Percentiles rank a stretch among this genome's conserved stretches.
Evolutionary conservation across 37 sponge, comb jelly and placozoan genomes (phyloP).

Genomic region (Aplysina aerophoba): DNA sequence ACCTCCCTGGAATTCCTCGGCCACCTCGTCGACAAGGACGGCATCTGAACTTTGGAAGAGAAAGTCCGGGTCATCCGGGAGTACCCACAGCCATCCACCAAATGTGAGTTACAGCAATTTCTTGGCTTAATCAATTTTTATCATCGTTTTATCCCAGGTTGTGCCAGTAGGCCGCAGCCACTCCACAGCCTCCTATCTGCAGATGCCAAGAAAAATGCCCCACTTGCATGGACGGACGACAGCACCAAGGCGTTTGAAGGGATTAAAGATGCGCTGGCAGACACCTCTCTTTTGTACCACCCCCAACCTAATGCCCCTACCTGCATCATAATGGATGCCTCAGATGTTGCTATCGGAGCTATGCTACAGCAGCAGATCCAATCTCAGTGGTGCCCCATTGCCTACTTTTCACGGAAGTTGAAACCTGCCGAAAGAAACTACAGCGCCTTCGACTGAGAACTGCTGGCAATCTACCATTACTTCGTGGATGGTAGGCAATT

Average conservation of each 20-base stretch:
- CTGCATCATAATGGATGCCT: slow-evolving; percentile 64
- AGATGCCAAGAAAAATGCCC: too few relatives aligned
- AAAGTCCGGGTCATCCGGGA: slow-evolving; percentile 52
- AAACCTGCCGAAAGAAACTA: slow-evolving; percentile 35
- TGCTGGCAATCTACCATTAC: slow-evolving; percentile 38
- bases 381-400: slow-evolving; percentile 23
- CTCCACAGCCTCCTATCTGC: slow-evolving; percentile 25
- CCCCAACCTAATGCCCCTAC: slow-evolving; percentile 59
- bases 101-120: slow-evolving; percentile 36
- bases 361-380: slow-evolving; percentile 53
- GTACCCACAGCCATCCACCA: slow-evolving; percentile 57
- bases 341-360: slow-evolving; percentile 51
- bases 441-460: slow-evolving; percentile 55
- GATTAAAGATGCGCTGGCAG: slow-evolving; percentile 42
- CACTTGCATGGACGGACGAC: slow-evolving; percentile 41
- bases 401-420: slow-evolving; percentile 32
- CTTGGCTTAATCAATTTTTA: slow-evolving; percentile 53
- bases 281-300: slow-evolving; percentile 44
- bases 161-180: slow-evolving; percentile 41
- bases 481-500: slow-evolving; percentile 17
- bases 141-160: slow-evolving; percentile 27
- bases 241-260: slow-evolving; percentile 26
- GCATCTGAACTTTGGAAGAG: slow-evolving; percentile 35
- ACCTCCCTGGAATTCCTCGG: slow-evolving; percentile 27
- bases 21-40: slow-evolving; percentile 1